Evolutionary conservation across 2,888 invertebrate species (phyloP).

Genomic region (Melanargia galathea): DNA sequence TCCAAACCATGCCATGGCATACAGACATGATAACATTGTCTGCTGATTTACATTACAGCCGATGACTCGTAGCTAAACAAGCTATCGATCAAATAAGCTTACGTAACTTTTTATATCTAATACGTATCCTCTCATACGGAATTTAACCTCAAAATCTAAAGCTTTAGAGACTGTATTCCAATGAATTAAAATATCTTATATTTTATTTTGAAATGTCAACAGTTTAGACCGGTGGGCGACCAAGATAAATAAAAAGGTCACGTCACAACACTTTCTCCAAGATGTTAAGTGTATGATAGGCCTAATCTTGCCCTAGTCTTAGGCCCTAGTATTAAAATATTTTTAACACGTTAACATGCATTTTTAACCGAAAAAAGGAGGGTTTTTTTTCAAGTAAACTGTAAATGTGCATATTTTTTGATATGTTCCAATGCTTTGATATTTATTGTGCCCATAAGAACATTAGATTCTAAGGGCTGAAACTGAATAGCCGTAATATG

Average conservation of each 20-base stretch:
- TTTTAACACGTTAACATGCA: not conserved
- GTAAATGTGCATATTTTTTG: not conserved
- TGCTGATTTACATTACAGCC: slow-evolving; percentile 39
- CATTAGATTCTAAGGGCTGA: not conserved
- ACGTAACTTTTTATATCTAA: slow-evolving; percentile 45
- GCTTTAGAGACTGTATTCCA: slow-evolving; percentile 29
- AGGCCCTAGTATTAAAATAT: not conserved
- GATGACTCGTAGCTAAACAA: slow-evolving; percentile 33
- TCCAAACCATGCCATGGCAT: not conserved
- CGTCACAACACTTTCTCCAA: slow-evolving; percentile 60
- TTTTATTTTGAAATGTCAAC: slow-evolving; percentile 30
- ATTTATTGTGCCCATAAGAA: not conserved
- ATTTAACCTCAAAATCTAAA: slow-evolving; percentile 28
- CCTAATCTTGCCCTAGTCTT: slow-evolving; percentile 34
- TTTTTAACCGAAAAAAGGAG: no score
- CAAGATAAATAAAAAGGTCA: slow-evolving; percentile 56
- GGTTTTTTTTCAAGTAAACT: no score
- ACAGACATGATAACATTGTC: slow-evolving; percentile 26
- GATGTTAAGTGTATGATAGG: slow-evolving; percentile 45
- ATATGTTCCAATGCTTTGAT: not conserved
- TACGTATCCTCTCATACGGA: slow-evolving; percentile 17
- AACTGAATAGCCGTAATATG: not conserved
- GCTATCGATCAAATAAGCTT: slow-evolving; percentile 45
- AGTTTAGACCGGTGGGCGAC: slow-evolving; percentile 56
- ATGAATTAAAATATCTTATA: slow-evolving; percentile 22